These are phyloP conservation scores for Oreochromis grahami DNA, from an alignment of 2,797 vertebrate genomes.

Conservation along the genomic window DNA sequence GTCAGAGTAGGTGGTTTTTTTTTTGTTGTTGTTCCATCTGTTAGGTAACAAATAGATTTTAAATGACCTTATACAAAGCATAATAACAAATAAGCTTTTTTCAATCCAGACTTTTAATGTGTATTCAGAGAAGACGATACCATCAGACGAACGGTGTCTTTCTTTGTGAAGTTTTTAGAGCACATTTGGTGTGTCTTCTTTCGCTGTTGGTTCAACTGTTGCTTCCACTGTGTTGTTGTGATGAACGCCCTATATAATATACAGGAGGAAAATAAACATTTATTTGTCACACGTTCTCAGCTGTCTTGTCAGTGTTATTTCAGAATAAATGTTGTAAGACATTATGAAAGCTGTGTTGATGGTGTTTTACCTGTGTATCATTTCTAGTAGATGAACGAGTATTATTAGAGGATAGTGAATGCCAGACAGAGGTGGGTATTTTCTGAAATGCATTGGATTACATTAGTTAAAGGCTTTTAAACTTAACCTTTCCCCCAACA, in stretches of 20 bases:
- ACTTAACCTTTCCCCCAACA: background rate
- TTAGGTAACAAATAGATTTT: background rate
- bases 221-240: background rate
- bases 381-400: background rate
- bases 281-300: background rate
- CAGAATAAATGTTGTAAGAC: background rate
- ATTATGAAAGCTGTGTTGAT: background rate
- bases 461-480: background rate
- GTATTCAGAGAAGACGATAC: background rate
- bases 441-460: background rate
- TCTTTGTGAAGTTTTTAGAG: background rate
- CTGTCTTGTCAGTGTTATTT: background rate
- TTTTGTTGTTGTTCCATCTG: background rate
- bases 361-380: background rate
- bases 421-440: background rate
- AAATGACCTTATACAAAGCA: background rate
- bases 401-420: background rate
- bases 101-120: background rate
- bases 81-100: slow-evolving; percentile 23
- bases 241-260: background rate
- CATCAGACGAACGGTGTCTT: rapidly evolving
- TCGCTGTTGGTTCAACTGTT: background rate
- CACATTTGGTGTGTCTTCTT: rapidly evolving
- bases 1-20: background rate
- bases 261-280: background rate